Base-by-base conservation (phyloP, 2,797 vertebrate species). In the Arrhamphus sclerolepis region DNA sequence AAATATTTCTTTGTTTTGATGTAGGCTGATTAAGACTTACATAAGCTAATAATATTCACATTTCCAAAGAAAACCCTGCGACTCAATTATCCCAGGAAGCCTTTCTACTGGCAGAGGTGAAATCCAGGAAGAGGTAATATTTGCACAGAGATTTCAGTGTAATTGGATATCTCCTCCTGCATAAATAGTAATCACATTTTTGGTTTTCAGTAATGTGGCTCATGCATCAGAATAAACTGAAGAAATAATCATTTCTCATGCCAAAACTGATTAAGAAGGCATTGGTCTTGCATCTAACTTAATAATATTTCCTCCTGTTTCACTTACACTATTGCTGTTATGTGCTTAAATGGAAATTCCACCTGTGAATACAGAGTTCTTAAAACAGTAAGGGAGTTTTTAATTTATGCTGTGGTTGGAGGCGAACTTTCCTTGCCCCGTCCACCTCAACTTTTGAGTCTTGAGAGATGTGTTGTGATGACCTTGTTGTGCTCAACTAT, bases 101-200 rank as follows among this genome's bases (percentile, higher is more conserved):
- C 66, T 75, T 59, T 65, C 72, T 67, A 62, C 77, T 75, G 77
- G 80, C 77, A 75, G 75, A 89, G 79, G 83, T 86, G 81, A 82
- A 81, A 89, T 82, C 81, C 69, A 66, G 73, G 76, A 85, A 89
- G 80, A 87, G 72, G 80, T 80, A 83, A 87, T 92, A 87, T 92
- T 92, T 91, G 85, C 83, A 65, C 47, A 84, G 84, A 78, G 89
- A 90, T 90, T 87, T 87, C 70, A 71, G 47, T 67, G 73, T 91
- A 90, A 92, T 90, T 91, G 87, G 89, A 91, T 84, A 81, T 86
- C 83, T 70, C 66, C 73, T 67, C 70, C 80, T 84, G 87, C 83
- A 90, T 89, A 85, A 86, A 89, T 80, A 90, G 76, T 80, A 75
- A 87, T 91, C 70, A 78, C 62, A 80, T 83, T 88, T 88, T 78